Conservation (phyloP, 1,140 invertebrate species). For the Saccostrea echinata region DNA sequence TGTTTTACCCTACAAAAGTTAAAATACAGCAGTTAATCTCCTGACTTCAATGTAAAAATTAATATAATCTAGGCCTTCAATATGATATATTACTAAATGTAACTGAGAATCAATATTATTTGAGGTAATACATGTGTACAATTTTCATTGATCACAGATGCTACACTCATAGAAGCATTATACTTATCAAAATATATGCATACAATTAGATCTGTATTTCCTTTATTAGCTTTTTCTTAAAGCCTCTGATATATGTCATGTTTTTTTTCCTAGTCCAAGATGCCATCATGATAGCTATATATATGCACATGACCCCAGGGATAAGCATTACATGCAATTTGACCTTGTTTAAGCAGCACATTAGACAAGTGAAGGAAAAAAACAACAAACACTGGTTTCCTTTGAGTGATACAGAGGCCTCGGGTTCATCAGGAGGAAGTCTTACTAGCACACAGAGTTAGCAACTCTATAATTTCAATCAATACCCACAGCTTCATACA, state of each 20-base stretch:
- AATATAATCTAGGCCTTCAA: background rate
- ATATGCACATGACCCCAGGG: background rate
- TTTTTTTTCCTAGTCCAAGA: background rate
- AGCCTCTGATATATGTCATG: background rate
- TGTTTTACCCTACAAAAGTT: constrained; percentile 81
- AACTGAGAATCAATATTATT: background rate
- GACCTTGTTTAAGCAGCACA: background rate
- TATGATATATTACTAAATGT: background rate
- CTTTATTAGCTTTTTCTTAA: background rate
- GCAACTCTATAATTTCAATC: too few species aligned
- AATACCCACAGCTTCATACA: too few species aligned
- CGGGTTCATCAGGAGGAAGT: background rate
- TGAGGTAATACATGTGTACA: background rate
- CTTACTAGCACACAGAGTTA: background rate
- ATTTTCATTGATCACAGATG: constrained; percentile 19
- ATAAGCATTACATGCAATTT: background rate
- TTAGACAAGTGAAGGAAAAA: background rate
- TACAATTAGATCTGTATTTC: background rate
- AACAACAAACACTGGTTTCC: background rate
- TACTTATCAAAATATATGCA: background rate
- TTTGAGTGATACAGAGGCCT: background rate
- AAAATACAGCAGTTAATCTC: background rate
- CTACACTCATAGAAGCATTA: background rate
- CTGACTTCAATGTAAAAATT: background rate
- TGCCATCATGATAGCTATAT: background rate